Percentiles rank a stretch among this genome's conserved stretches.
Evolutionary conservation across 1,140 invertebrate species (phyloP).

Genomic region (Tetramorium parvispinum): DNA sequence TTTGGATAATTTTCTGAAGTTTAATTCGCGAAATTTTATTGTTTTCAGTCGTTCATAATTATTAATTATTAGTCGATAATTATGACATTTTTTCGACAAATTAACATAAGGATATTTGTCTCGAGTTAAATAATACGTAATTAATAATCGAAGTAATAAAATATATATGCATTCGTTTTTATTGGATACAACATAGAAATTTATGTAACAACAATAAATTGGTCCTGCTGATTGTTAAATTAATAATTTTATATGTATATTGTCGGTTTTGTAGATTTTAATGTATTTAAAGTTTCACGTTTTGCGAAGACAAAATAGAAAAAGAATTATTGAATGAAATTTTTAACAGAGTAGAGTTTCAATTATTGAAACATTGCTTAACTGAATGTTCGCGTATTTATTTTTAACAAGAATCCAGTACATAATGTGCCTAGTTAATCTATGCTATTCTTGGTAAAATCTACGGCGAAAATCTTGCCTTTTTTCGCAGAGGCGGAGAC

Average conservation of each 20-base stretch:
- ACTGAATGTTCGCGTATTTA: background rate
- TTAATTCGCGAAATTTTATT: background rate
- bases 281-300: background rate
- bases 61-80: background rate
- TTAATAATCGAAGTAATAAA: background rate
- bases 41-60: background rate
- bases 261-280: background rate
- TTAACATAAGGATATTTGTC: background rate
- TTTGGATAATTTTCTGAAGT: background rate
- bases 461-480: background rate
- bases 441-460: background rate
- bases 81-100: background rate
- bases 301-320: background rate
- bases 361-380: conserved; percentile 9
- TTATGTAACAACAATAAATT: background rate
- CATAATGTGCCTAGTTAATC: conserved; percentile 1
- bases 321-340: background rate
- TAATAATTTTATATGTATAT: background rate
- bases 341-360: background rate
- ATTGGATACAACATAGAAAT: background rate
- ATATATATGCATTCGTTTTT: background rate
- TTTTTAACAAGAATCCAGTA: conserved; percentile 9
- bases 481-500: background rate
- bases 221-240: background rate
- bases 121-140: background rate